Conservation (phyloP, 2,113 vertebrate species). For the Burhinus bistriatus region DNA sequence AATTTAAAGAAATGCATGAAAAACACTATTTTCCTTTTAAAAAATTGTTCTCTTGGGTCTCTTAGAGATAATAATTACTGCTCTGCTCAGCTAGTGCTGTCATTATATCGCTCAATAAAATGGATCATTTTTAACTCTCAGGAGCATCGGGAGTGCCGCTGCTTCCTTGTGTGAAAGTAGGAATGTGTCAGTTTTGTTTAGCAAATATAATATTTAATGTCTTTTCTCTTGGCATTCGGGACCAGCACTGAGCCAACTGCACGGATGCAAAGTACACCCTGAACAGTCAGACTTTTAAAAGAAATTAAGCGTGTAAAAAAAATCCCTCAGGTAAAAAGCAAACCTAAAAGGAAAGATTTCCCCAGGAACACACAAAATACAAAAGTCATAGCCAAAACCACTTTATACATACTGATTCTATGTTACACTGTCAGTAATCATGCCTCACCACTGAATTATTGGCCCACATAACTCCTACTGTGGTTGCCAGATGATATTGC, state of each 20-base stretch:
- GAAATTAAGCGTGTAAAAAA: neutral
- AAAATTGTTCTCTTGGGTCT: constrained; percentile 70
- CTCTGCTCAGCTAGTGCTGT: constrained; percentile 69
- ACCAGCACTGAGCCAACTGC: constrained; percentile 2
- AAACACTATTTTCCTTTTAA: constrained; percentile 75
- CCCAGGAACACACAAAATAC: neutral
- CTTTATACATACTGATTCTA: neutral
- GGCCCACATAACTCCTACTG: neutral
- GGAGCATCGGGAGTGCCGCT: constrained; percentile 57
- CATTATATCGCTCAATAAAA: constrained; percentile 79
- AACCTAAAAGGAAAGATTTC: constrained; percentile 6
- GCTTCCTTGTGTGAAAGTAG: constrained; percentile 60
- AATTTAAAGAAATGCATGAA: constrained; percentile 69
- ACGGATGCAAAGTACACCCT: constrained; percentile 1
- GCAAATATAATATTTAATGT: constrained; percentile 72
- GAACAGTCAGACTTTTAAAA: neutral
- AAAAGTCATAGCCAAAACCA: neutral
- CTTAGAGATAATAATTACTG: constrained; percentile 75
- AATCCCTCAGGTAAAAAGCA: neutral
- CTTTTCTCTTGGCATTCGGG: constrained; percentile 30
- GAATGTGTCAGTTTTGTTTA: constrained; percentile 76
- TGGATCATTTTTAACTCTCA: constrained; percentile 71
- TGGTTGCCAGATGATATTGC: neutral
- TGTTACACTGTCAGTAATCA: neutral
- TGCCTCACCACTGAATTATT: neutral